A percentile compares a stretch with the other conserved stretches of the same genome.
Evolutionary conservation across 2,797 vertebrate genomes (phyloP).

Genomic region (Ptychadena robeensis): DNA sequence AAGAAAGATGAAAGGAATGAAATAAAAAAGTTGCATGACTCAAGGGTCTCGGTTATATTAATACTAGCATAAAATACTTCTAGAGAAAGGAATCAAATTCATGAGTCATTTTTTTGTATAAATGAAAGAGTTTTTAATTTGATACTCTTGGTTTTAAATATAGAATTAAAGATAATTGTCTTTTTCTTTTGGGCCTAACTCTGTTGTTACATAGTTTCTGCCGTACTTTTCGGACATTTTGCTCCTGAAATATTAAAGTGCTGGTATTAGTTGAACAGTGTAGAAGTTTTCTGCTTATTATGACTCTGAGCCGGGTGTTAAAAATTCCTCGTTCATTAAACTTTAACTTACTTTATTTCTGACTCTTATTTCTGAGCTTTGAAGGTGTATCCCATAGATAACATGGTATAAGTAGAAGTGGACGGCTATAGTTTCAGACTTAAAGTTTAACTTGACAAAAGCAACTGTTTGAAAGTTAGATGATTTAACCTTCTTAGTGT

Average conservation of each 20-base stretch:
- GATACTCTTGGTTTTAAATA: background rate
- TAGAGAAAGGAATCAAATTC: conserved; percentile 37
- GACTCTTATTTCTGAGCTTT: background rate
- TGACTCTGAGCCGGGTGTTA: background rate
- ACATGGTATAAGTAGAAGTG: background rate
- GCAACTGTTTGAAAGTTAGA: background rate
- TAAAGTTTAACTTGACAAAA: background rate
- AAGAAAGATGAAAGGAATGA: conserved; percentile 49
- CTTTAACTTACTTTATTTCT: background rate
- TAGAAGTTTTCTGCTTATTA: background rate
- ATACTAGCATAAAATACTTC: conserved; percentile 49
- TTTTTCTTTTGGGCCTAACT: background rate
- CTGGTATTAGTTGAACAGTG: background rate
- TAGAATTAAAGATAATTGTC: no score
- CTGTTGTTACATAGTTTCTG: background rate
- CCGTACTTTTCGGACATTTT: background rate
- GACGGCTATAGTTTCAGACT: background rate
- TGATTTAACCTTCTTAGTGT: no score
- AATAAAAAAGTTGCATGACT: conserved; percentile 43
- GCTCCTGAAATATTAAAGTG: background rate
- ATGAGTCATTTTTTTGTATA: background rate
- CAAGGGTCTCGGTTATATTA: conserved; percentile 47
- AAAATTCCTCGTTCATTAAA: background rate
- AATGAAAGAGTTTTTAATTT: background rate
- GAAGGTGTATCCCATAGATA: conserved; percentile 1